phyloP scores from a whole-genome alignment of 2,888 invertebrate species.

The Platycnemis pennipes region DNA sequence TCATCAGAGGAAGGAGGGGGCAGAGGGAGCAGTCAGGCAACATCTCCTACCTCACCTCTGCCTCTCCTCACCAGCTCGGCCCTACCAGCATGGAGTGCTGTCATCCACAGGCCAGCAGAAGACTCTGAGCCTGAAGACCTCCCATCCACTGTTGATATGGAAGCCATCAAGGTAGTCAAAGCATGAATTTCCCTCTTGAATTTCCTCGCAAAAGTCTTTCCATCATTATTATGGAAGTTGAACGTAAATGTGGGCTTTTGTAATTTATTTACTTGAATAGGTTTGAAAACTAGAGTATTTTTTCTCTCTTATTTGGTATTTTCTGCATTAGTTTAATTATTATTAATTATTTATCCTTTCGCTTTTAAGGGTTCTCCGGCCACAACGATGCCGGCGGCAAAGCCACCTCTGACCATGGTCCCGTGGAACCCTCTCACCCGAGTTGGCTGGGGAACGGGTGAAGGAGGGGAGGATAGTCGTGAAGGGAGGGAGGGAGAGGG shows the following conservation, averaged over 20 bases:
- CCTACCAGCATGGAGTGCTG: conserved; percentile 76
- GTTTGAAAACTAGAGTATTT: no score
- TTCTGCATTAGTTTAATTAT: no score
- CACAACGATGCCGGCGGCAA: conserved; percentile 71
- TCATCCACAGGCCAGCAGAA: conserved; percentile 76
- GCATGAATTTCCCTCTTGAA: neutral
- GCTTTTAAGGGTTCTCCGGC: conserved; percentile 78
- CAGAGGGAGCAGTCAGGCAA: conserved; percentile 54
- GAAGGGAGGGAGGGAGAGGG: conserved; percentile 61
- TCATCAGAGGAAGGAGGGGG: conserved; percentile 57
- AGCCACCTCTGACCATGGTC: conserved; percentile 68
- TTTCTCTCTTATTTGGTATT: no score
- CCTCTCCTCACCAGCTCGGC: conserved; percentile 75
- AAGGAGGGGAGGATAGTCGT: conserved; percentile 55
- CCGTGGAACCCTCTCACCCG: conserved; percentile 53
- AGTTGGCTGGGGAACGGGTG: conserved; percentile 69
- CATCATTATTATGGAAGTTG: no score
- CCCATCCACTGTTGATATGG: conserved; percentile 85
- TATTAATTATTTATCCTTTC: conserved; percentile 71
- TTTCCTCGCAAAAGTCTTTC: neutral
- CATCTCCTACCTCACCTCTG: conserved; percentile 62
- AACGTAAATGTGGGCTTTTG: no score
- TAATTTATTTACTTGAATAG: no score
- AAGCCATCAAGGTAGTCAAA: conserved; percentile 82
- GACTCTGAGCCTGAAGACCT: conserved; percentile 84